Evolutionary conservation across 2,888 invertebrate species (phyloP).

Genomic region (Andrena hattorfiana): DNA sequence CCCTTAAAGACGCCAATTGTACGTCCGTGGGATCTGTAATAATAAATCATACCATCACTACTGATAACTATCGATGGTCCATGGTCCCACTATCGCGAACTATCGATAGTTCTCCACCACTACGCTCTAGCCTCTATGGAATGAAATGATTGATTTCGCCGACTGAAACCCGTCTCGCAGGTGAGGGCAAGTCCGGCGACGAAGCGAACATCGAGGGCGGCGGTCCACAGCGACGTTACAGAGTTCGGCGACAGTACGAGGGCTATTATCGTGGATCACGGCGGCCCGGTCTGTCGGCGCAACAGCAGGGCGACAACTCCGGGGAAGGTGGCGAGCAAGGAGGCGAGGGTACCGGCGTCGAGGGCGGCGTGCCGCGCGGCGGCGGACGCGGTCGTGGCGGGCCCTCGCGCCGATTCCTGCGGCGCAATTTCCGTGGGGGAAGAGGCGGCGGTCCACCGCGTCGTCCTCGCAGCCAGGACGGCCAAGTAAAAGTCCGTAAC

Average conservation of each 20-base stretch:
- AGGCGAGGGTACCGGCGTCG: slow-evolving; percentile 73
- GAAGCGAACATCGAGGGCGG: slow-evolving; percentile 83
- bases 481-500: slow-evolving; percentile 78
- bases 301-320: slow-evolving; percentile 82
- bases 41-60: no score
- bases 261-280: slow-evolving; percentile 84
- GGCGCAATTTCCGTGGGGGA: slow-evolving; percentile 91
- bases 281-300: slow-evolving; percentile 83
- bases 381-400: slow-evolving; percentile 85
- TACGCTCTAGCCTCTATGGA: no score
- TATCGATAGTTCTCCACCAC: no score
- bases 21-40: no score
- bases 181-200: slow-evolving; percentile 84
- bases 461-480: slow-evolving; percentile 87
- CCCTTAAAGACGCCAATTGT: no score
- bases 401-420: slow-evolving; percentile 89
- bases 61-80: no score
- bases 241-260: slow-evolving; percentile 85
- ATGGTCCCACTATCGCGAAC: no score
- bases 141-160: no score
- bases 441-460: slow-evolving; percentile 86
- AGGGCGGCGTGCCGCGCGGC: slow-evolving; percentile 77
- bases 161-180: slow-evolving; percentile 53
- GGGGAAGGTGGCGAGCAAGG: slow-evolving; percentile 78
- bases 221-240: slow-evolving; percentile 85